Conservation (phyloP, 2,888 invertebrate genomes). For the Gortyna flavago region DNA sequence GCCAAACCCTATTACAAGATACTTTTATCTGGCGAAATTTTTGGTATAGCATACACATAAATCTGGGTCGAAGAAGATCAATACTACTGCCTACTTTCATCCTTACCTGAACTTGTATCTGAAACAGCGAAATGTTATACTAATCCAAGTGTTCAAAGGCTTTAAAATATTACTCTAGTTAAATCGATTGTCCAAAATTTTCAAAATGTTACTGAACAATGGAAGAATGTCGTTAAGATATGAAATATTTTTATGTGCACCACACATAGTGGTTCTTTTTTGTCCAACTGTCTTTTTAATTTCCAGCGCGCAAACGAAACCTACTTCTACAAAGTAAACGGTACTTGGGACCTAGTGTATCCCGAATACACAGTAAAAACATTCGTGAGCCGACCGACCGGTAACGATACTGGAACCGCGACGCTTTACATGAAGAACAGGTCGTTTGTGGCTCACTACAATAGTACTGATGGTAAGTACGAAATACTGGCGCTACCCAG, state of each 20-base stretch:
- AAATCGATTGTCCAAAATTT: neutral
- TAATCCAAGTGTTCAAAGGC: neutral
- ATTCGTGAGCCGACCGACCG: constrained; percentile 77
- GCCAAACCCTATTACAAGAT: neutral
- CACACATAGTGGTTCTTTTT: neutral
- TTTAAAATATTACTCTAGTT: neutral
- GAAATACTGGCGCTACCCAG: too few species aligned
- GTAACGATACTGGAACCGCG: constrained; percentile 83
- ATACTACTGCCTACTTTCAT: neutral
- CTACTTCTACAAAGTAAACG: constrained; percentile 92
- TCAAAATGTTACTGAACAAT: neutral
- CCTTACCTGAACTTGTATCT: neutral
- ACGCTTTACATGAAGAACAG: constrained; percentile 81
- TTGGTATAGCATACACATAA: neutral
- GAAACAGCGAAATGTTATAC: neutral
- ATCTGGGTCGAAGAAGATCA: neutral
- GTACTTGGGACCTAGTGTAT: constrained; percentile 91
- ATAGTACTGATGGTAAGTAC: constrained; percentile 86
- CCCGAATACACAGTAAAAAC: constrained; percentile 79
- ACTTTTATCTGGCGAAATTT: neutral
- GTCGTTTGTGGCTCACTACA: constrained; percentile 83
- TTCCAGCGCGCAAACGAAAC: constrained; percentile 90
- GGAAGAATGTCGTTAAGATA: neutral
- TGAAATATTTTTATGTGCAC: neutral
- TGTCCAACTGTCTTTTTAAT: neutral